Percentiles rank a stretch among this genome's conserved stretches.
Evolutionary conservation across 35 echinoderm and acorn worm genomes (phyloP).

Genomic region (Holothuria glaberrima): DNA sequence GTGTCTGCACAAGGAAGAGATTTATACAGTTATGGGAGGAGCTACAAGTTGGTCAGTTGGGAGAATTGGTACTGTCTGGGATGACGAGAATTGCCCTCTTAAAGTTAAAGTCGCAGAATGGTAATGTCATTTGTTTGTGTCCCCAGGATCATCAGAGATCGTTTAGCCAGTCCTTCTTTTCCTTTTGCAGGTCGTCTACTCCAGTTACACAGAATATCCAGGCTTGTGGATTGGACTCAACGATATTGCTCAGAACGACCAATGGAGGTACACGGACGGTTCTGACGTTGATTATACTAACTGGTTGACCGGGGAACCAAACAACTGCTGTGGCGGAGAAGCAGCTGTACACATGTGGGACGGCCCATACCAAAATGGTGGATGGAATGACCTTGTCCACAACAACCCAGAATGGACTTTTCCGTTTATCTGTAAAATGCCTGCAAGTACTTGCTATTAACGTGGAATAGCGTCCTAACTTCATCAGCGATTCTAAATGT

Average conservation of each 20-base stretch:
- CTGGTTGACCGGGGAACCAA: neutral
- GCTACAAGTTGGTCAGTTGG: too few relatives aligned
- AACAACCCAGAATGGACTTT: neutral
- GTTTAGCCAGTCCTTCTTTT: too few relatives aligned
- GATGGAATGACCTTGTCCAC: slow-evolving; percentile 18
- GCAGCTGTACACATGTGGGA: neutral
- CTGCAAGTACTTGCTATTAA: neutral
- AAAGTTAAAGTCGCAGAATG: too few relatives aligned
- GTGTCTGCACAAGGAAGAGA: too few relatives aligned
- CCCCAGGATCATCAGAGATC: too few relatives aligned
- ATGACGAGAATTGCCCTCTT: too few relatives aligned
- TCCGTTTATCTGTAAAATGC: slow-evolving; percentile 28
- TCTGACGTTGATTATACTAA: neutral
- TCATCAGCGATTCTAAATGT: too few relatives aligned
- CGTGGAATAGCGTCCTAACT: too few relatives aligned
- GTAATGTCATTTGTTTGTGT: too few relatives aligned
- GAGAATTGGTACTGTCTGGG: too few relatives aligned
- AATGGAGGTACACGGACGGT: neutral
- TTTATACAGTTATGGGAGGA: too few relatives aligned
- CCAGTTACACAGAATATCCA: slow-evolving; percentile 1
- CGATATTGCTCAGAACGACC: neutral
- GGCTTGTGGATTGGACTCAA: slow-evolving; percentile 7
- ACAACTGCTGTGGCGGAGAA: slow-evolving; percentile 22
- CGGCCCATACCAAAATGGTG: neutral
- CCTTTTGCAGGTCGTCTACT: neutral